phyloP scores from a whole-genome alignment of 2,888 invertebrate species.

The Scotopteryx bipunctaria region DNA sequence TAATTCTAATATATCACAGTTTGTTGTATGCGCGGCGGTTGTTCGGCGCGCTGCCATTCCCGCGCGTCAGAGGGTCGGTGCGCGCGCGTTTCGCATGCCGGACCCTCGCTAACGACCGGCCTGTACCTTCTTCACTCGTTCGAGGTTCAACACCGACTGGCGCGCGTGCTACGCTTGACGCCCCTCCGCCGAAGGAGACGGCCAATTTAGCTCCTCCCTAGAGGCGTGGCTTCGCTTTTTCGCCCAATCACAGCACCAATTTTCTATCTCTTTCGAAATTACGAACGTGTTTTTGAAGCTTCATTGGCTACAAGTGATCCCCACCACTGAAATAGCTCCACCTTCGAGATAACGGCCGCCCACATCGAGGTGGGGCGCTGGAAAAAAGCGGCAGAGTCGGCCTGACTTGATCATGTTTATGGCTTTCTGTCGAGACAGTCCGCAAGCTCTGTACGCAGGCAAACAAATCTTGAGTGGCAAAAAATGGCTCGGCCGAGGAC shows the following conservation, averaged over 20 bases:
- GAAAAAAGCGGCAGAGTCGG: constrained; percentile 78
- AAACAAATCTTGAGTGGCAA: constrained; percentile 82
- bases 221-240: constrained; percentile 54
- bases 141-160: constrained; percentile 78
- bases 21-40: constrained; percentile 72
- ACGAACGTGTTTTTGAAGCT: constrained; percentile 38
- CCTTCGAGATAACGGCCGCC: constrained; percentile 58
- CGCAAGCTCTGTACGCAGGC: constrained; percentile 69
- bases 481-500: constrained; percentile 77
- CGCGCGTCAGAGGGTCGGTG: constrained; percentile 72
- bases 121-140: constrained; percentile 70
- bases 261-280: constrained; percentile 70
- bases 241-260: constrained; percentile 62
- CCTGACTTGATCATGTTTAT: constrained; percentile 79
- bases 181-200: constrained; percentile 78
- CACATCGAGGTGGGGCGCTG: constrained; percentile 62
- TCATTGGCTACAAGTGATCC: constrained; percentile 65
- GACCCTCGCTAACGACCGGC: constrained; percentile 61
- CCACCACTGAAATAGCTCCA: constrained; percentile 51
- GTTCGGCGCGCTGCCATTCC: constrained; percentile 78
- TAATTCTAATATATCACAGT: constrained; percentile 76
- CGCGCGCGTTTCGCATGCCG: constrained; percentile 75
- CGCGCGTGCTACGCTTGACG: constrained; percentile 75
- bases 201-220: constrained; percentile 65
- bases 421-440: constrained; percentile 80